Percentiles rank a stretch among this genome's conserved stretches.
phyloP scores from a whole-genome alignment of 2,797 vertebrate genomes.

The Dicrostonyx torquatus region DNA sequence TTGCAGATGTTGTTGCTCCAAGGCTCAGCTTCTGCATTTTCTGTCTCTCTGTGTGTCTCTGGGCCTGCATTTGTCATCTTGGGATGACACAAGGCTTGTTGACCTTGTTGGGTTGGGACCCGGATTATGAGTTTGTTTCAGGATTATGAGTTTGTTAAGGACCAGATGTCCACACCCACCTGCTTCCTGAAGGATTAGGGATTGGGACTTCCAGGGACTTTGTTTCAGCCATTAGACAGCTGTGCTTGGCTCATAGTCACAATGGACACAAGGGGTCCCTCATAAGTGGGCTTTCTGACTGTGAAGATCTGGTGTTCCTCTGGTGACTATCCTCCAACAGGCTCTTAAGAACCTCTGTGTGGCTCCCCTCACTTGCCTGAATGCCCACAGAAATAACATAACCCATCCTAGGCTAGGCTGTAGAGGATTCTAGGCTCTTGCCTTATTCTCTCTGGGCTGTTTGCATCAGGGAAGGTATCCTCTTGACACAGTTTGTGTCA shows the following conservation, averaged over 20 bases:
- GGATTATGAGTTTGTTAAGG: background rate
- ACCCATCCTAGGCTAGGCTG: background rate
- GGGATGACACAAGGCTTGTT: background rate
- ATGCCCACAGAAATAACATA: background rate
- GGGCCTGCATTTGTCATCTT: background rate
- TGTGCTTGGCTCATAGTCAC: background rate
- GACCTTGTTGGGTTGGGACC: background rate
- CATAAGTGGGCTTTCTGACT: background rate
- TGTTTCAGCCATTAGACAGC: background rate
- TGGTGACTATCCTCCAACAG: background rate
- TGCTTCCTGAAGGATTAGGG: background rate
- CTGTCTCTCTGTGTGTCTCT: background rate
- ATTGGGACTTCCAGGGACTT: background rate
- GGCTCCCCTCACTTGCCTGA: no score
- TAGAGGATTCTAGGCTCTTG: background rate
- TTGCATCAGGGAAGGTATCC: background rate
- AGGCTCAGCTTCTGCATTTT: background rate
- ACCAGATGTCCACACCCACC: background rate
- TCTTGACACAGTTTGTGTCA: background rate
- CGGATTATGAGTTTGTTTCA: background rate
- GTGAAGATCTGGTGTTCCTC: background rate
- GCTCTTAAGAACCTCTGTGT: background rate
- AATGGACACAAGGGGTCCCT: background rate
- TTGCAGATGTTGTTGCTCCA: accelerated
- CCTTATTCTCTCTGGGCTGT: background rate